These are phyloP conservation scores for Drosophila neotestacea DNA, from an alignment of 2,888 invertebrate species.

Conservation along the genomic window DNA sequence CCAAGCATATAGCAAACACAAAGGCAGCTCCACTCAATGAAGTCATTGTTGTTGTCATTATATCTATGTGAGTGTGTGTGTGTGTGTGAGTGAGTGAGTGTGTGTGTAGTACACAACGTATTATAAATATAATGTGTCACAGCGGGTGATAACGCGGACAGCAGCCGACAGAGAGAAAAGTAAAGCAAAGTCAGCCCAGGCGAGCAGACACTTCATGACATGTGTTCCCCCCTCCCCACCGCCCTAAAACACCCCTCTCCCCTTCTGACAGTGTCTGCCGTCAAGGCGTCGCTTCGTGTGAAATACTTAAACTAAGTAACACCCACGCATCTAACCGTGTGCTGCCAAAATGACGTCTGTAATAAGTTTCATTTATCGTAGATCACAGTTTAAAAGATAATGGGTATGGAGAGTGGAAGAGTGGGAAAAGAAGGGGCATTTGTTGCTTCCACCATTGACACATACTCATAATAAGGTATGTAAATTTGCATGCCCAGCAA, in stretches of 20 bases:
- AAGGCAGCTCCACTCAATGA: constrained; percentile 44
- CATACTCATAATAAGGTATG: constrained; percentile 5
- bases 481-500: constrained; percentile 36
- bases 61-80: constrained; percentile 35
- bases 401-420: background rate
- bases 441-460: constrained; percentile 50
- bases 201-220: constrained; percentile 63
- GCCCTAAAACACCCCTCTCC: background rate
- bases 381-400: constrained; percentile 41
- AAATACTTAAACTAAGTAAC: constrained; percentile 55
- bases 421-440: constrained; percentile 33
- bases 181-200: constrained; percentile 57
- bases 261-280: background rate
- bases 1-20: constrained; percentile 40
- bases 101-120: constrained; percentile 46
- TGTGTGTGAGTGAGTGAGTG: constrained; percentile 14
- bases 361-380: constrained; percentile 48
- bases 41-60: constrained; percentile 58
- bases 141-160: constrained; percentile 71
- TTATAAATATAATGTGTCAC: constrained; percentile 81
- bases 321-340: constrained; percentile 54
- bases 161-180: constrained; percentile 42
- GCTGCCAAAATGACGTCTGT: constrained; percentile 58
- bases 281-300: constrained; percentile 28
- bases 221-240: constrained; percentile 43